phyloP scores from a whole-genome alignment of 1,140 invertebrate species.

The Lepeophtheirus salmonis region DNA sequence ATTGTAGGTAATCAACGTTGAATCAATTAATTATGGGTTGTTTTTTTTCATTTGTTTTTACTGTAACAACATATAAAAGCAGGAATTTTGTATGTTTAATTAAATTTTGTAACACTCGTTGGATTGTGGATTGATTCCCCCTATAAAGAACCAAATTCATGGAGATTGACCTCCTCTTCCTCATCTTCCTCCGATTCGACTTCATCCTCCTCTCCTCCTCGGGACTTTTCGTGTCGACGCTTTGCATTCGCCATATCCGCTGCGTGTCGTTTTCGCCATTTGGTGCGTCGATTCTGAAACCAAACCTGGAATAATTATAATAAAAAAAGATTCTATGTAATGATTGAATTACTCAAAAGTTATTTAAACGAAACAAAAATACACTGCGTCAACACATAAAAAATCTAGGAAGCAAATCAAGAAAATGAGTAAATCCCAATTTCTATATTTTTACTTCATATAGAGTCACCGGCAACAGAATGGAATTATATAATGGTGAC shows the following conservation, averaged over 20 bases:
- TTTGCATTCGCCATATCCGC: slow-evolving; percentile 97
- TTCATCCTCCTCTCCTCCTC: slow-evolving; percentile 37
- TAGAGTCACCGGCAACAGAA: no score
- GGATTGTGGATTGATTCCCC: not conserved
- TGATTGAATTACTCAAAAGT: no score
- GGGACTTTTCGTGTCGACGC: slow-evolving; percentile 56
- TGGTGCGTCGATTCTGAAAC: slow-evolving; percentile 98
- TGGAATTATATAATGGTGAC: no score
- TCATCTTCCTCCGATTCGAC: slow-evolving; percentile 27
- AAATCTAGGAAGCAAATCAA: no score
- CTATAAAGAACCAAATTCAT: not conserved
- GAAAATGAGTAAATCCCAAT: no score
- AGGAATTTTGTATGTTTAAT: not conserved
- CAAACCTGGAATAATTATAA: slow-evolving; percentile 86
- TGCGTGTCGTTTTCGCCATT: slow-evolving; percentile 98
- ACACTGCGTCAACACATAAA: no score
- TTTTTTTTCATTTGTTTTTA: not conserved
- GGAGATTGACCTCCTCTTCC: slow-evolving; percentile 16
- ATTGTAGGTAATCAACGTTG: no score
- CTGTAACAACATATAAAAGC: not conserved
- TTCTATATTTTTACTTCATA: no score
- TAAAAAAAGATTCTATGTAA: no score
- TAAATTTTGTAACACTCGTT: no score
- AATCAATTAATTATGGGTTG: not conserved
- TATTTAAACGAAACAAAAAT: no score